These are phyloP conservation scores for Erythrocercus mccallii DNA, from an alignment of 2,113 vertebrate species.

Conservation along the genomic window DNA sequence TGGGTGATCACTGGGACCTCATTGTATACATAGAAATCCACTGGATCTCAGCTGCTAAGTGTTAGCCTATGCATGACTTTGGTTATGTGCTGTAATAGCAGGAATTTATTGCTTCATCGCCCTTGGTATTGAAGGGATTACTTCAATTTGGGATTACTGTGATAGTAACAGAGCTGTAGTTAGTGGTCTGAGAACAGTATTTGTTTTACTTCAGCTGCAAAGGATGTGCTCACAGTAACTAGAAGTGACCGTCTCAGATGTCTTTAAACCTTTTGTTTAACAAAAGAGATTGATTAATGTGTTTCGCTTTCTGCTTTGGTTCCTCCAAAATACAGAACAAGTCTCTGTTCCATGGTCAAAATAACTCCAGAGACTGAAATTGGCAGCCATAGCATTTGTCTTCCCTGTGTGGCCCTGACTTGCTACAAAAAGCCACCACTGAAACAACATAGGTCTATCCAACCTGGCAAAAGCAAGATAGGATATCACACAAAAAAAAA, in stretches of 20 bases:
- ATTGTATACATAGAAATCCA: background rate
- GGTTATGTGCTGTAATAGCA: background rate
- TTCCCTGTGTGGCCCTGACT: background rate
- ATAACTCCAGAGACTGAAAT: background rate
- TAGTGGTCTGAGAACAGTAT: rapidly evolving
- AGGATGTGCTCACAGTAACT: background rate
- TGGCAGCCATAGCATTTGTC: background rate
- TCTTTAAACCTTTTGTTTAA: background rate
- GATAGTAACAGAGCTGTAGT: background rate
- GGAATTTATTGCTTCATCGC: background rate
- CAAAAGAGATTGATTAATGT: background rate
- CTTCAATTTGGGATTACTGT: background rate
- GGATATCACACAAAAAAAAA: background rate
- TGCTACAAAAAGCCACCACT: background rate
- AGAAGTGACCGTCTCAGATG: background rate
- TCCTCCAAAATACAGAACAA: background rate
- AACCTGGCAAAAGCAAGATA: background rate
- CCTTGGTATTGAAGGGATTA: background rate
- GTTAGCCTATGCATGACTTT: background rate
- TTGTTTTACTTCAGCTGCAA: background rate
- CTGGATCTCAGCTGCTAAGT: background rate
- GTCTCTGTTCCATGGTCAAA: background rate
- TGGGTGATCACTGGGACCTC: background rate
- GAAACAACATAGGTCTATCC: background rate
- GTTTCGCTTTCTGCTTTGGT: background rate